A percentile compares a stretch with the other conserved stretches of the same genome.
phyloP scores from a whole-genome alignment of 2,888 invertebrate species.

The Nezara viridula region DNA sequence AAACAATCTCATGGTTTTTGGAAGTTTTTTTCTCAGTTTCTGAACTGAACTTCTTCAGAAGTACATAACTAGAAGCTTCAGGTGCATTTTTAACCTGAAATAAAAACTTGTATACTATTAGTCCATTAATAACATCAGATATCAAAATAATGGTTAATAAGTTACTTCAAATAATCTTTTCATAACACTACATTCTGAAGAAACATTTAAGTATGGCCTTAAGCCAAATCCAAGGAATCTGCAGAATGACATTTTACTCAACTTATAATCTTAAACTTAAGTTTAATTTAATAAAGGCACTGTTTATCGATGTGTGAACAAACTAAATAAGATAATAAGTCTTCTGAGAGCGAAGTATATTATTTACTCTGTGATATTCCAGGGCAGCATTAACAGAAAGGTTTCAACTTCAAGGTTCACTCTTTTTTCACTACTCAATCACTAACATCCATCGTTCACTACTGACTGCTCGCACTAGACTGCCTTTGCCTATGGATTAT shows the following conservation, averaged over 20 bases:
- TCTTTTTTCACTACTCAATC: background rate
- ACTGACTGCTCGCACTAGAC: background rate
- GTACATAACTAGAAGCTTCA: background rate
- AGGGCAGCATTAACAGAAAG: constrained; percentile 29
- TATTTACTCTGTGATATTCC: constrained; percentile 46
- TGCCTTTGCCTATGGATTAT: constrained; percentile 33
- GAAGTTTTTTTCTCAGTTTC: background rate
- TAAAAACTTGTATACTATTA: constrained; percentile 17
- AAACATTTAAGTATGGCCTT: constrained; percentile 47
- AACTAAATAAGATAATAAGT: constrained; percentile 20
- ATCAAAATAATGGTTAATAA: background rate
- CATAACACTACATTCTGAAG: constrained; percentile 35
- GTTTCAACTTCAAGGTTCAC: constrained; percentile 37
- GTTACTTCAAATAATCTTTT: constrained; percentile 47
- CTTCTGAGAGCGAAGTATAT: constrained; percentile 29
- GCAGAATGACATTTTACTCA: constrained; percentile 48
- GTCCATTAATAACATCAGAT: constrained; percentile 19
- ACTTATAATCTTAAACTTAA: constrained; percentile 1
- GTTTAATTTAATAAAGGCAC: background rate
- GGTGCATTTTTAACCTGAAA: constrained; percentile 13
- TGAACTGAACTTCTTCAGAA: constrained; percentile 23
- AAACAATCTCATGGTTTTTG: constrained; percentile 70
- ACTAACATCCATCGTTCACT: background rate
- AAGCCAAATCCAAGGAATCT: constrained; percentile 32
- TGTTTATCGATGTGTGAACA: constrained; percentile 25